These are phyloP conservation scores for Helarctos malayanus DNA, from an alignment of 2,797 vertebrate species.

Conservation along the genomic window DNA sequence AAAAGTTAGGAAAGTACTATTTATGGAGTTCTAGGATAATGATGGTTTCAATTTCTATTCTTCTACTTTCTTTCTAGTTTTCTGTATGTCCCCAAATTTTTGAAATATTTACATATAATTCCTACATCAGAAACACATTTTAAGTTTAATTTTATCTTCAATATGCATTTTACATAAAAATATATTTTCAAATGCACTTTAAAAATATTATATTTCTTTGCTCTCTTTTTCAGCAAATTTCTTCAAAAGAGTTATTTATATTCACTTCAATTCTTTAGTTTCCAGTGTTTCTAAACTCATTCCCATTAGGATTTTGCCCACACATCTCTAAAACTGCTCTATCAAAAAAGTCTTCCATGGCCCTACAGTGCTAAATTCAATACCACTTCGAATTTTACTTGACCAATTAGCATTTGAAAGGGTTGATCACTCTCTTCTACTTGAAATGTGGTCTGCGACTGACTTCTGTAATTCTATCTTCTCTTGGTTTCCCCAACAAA, in stretches of 20 bases:
- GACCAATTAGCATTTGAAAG: not conserved
- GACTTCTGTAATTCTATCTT: not conserved
- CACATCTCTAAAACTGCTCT: not conserved
- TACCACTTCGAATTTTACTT: not conserved
- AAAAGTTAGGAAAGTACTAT: not conserved
- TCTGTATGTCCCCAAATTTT: not conserved
- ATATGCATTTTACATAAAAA: not conserved
- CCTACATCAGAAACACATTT: not conserved
- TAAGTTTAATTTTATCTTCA: slow-evolving; percentile 14
- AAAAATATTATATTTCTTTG: not conserved
- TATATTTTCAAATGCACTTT: not conserved
- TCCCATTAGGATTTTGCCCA: not conserved
- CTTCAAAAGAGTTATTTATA: not conserved
- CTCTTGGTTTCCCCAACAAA: not conserved
- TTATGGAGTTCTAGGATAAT: not conserved
- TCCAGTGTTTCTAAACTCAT: not conserved
- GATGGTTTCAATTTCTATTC: not conserved
- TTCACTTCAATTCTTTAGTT: not conserved
- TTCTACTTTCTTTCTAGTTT: not conserved
- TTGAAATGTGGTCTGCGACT: not conserved
- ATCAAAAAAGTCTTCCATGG: not conserved
- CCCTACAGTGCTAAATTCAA: not conserved
- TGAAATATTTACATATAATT: not conserved
- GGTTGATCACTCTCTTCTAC: not conserved
- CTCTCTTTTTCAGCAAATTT: not conserved